phyloP scores from a whole-genome alignment of 2,113 vertebrate genomes.

The Etheostoma cragini region DNA sequence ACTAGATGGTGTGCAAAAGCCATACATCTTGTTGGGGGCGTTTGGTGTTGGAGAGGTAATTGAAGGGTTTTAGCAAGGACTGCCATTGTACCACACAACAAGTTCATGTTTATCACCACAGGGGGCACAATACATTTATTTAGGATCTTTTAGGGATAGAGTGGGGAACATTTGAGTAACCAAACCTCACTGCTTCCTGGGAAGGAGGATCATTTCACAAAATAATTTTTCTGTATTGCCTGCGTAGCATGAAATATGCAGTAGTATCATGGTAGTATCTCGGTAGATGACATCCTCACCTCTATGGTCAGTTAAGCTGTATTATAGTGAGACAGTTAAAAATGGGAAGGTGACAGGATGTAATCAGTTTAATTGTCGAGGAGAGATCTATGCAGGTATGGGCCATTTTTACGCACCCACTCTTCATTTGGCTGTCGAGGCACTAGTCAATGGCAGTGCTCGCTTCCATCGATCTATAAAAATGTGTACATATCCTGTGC shows the following conservation, averaged over 20 bases:
- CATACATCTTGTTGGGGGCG: constrained; percentile 55
- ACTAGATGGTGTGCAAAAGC: constrained; percentile 65
- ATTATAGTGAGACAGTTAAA: constrained; percentile 17
- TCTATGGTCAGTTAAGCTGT: neutral
- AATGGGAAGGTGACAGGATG: constrained; percentile 13
- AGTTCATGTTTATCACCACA: constrained; percentile 56
- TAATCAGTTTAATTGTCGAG: constrained; percentile 41
- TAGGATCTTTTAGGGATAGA: constrained; percentile 1
- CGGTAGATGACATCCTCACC: neutral
- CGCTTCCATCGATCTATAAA: constrained; percentile 41
- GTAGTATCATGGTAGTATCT: neutral
- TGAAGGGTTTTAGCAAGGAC: constrained; percentile 65
- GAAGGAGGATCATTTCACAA: constrained; percentile 14
- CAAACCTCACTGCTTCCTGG: neutral
- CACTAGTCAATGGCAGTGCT: constrained; percentile 20
- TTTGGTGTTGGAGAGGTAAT: constrained; percentile 61
- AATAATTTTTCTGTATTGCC: neutral
- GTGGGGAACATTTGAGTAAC: constrained; percentile 1
- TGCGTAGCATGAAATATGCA: neutral
- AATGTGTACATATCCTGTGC: constrained; percentile 49
- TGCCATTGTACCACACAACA: constrained; percentile 49
- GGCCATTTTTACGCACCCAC: constrained; percentile 35
- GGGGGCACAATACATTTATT: constrained; percentile 32
- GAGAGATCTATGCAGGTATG: constrained; percentile 15
- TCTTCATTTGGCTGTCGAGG: constrained; percentile 29